phyloP scores from a whole-genome alignment of 2,797 vertebrate genomes.

The Apogon hyalosoma region DNA sequence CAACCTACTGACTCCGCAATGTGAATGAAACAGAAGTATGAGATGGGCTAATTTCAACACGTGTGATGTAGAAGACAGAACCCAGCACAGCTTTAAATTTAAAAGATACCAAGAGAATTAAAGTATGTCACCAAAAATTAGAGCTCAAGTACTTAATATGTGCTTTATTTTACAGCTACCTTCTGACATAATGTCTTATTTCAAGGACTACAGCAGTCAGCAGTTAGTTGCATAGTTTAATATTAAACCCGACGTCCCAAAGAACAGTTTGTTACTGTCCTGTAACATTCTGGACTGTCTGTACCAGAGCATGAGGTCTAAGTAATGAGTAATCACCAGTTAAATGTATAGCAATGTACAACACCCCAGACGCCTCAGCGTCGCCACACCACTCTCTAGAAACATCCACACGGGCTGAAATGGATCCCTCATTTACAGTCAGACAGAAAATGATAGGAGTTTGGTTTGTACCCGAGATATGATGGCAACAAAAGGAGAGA shows the following conservation, averaged over 20 bases:
- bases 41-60: not conserved
- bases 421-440: not conserved
- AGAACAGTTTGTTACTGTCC: not conserved
- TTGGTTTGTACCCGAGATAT: not conserved
- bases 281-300: not conserved
- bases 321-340: constrained; percentile 12
- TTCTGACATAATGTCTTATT: too few species aligned
- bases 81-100: too few species aligned
- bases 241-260: not conserved
- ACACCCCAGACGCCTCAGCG: not conserved
- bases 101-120: too few species aligned
- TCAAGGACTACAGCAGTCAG: not conserved
- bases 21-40: not conserved
- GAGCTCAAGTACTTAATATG: too few species aligned
- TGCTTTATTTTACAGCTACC: too few species aligned
- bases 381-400: not conserved
- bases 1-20: not conserved
- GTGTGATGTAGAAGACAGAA: too few species aligned
- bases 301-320: not conserved
- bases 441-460: not conserved
- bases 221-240: not conserved
- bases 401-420: not conserved
- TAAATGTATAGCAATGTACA: constrained; percentile 17
- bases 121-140: too few species aligned
- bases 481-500: not conserved